Conservation (phyloP, 2,888 invertebrate genomes). For the Synergus japonicus region DNA sequence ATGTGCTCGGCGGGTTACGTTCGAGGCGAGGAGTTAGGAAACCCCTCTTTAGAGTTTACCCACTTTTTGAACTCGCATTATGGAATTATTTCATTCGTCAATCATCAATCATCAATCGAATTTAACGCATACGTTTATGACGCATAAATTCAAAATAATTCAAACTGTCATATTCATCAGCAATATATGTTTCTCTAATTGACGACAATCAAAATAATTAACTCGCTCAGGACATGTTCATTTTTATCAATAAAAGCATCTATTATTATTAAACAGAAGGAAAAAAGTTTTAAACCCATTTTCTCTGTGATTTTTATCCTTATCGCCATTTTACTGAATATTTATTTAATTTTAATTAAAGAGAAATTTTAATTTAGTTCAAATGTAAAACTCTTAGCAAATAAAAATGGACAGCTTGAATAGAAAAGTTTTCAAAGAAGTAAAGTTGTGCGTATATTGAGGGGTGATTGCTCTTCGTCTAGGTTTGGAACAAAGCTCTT, state of each 20-base stretch:
- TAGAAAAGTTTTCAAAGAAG: slow-evolving; percentile 26
- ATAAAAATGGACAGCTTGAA: background rate
- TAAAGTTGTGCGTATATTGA: slow-evolving; percentile 9
- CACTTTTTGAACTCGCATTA: slow-evolving; percentile 29
- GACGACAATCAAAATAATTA: background rate
- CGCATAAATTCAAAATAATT: slow-evolving; percentile 1
- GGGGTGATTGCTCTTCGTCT: slow-evolving; percentile 28
- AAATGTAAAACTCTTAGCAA: background rate
- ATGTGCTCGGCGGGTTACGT: background rate
- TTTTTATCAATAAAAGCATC: background rate
- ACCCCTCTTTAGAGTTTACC: slow-evolving; percentile 10
- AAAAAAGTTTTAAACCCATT: background rate
- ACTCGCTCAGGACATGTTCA: background rate
- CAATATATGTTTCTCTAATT: background rate
- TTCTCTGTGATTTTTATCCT: no score
- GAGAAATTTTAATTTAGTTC: background rate
- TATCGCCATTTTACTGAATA: no score
- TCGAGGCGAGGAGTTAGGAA: slow-evolving; percentile 13
- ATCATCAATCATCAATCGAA: slow-evolving; percentile 20
- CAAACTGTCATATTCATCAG: background rate
- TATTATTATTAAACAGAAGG: background rate
- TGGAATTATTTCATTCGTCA: background rate
- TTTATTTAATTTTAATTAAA: no score
- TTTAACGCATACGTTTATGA: background rate
- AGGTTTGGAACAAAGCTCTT: slow-evolving; percentile 31